Base-by-base conservation (phyloP, 2,113 vertebrate species). In the Crypturellus undulatus region DNA sequence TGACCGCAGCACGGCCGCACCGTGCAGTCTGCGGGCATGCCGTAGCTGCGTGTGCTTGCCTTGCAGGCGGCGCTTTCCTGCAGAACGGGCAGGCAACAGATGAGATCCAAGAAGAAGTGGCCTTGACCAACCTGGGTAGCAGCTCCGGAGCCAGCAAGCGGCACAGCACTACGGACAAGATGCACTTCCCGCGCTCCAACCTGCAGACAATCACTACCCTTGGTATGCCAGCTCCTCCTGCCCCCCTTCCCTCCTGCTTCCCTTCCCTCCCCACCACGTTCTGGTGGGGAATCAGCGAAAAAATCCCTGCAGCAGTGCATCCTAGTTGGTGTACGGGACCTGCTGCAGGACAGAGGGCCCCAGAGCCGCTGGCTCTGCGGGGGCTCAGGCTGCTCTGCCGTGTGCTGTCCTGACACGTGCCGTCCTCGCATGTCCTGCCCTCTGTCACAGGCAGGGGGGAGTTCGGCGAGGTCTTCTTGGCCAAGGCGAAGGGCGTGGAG, bases 381-480 rank as follows among this genome's bases (percentile, higher is more conserved):
- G 16, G 16, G 16, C 30, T 30, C 26, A 13, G 24, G 32, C 49
- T 21, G 21, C 49, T 49, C 49, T 49, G 49, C 49, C 21, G 11
- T 24, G 49, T 49, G 21, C n/a, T 67, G 36, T 12, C 54, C 17
- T 32, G 42, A 9, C 3, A 52, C 19, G 18, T 1, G 3, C 9
- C 8, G 4, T 40, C 68, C 56, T 54, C 64, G 51, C 5, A 0
- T 59, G 42, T 79, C 51, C 89, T 77, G 58, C 26, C 28, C 42
- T 93, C 5, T 76, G 1, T 80, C 92, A 7, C 97, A 99, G 99
- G 99, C 70, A 99, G 98, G 84, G 99, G 99, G 3, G 99, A 99
- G 97, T 99, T 99, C 9, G 99, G 99, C 8, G 99, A 99, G 83
- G 99, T 99, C 94, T 98, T 99, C 96, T 97, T 99, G 73, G 99